Conservation (phyloP, 2,888 invertebrate species). For the Andricus quercusramuli region DNA sequence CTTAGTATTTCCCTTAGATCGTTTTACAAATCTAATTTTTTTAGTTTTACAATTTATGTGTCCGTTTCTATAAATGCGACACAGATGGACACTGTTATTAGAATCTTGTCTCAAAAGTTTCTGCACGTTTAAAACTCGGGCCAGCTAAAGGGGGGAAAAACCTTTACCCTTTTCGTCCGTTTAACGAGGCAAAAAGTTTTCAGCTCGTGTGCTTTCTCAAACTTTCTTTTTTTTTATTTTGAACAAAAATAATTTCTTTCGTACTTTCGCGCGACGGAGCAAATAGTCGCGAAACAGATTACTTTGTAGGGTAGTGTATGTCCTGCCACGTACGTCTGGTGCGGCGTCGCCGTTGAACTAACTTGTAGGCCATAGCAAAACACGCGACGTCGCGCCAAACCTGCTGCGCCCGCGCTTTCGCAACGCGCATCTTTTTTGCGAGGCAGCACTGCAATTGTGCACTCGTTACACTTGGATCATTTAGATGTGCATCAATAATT, state of each 20-base stretch:
- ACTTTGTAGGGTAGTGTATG: conserved; percentile 55
- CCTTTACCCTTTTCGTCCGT: background rate
- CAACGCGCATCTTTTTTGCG: background rate
- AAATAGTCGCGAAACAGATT: conserved; percentile 27
- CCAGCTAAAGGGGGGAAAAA: background rate
- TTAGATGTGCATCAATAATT: background rate
- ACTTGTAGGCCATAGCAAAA: conserved; percentile 59
- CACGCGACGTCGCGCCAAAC: conserved; percentile 61
- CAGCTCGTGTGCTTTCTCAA: background rate
- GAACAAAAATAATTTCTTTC: background rate
- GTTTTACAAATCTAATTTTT: background rate
- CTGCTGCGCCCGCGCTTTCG: conserved; percentile 57
- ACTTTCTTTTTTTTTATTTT: background rate
- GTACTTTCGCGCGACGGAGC: conserved; percentile 42
- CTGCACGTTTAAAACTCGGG: background rate
- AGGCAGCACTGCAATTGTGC: background rate
- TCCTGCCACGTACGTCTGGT: conserved; percentile 67
- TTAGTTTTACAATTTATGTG: background rate
- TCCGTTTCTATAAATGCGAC: background rate
- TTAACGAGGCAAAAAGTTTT: background rate
- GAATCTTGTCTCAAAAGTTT: background rate
- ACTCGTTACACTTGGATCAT: background rate
- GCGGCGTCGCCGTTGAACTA: conserved; percentile 73
- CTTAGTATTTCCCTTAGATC: background rate
- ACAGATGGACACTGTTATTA: background rate